phyloP scores from a whole-genome alignment of 2,113 vertebrate genomes.

The Vulpes lagopus region DNA sequence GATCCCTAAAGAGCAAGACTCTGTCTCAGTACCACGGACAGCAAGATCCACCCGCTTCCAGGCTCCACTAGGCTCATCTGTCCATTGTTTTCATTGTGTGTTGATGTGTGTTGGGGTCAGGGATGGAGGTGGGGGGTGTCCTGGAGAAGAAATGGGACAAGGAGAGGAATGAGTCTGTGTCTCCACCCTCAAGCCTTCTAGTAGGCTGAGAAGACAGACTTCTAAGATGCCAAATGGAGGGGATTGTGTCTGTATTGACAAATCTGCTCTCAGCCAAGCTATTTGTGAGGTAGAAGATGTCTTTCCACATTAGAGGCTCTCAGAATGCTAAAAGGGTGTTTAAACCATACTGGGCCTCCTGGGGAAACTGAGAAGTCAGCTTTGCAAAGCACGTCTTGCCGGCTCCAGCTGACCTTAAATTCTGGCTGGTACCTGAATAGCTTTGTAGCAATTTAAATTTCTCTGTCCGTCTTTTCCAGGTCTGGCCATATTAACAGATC shows the following conservation, averaged over 20 bases:
- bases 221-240: neutral
- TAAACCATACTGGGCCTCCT: conserved; percentile 52
- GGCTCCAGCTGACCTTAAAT: conserved; percentile 69
- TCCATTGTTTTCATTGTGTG: neutral
- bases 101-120: neutral
- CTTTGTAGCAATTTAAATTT: conserved; percentile 64
- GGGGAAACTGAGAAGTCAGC: conserved; percentile 62
- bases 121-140: neutral
- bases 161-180: neutral
- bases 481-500: conserved; percentile 27
- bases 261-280: conserved; percentile 56
- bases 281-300: conserved; percentile 53
- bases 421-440: conserved; percentile 62
- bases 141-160: neutral
- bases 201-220: conserved; percentile 42
- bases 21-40: conserved; percentile 47
- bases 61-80: neutral
- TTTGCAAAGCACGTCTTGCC: conserved; percentile 55
- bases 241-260: conserved; percentile 62
- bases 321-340: conserved; percentile 70
- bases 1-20: conserved; percentile 7
- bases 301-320: conserved; percentile 62
- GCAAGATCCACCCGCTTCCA: conserved; percentile 19
- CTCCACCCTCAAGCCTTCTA: neutral
- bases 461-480: conserved; percentile 38